These are phyloP conservation scores for Neosilurus mollespiculum DNA, from an alignment of 2,797 vertebrate genomes.

Conservation along the genomic window DNA sequence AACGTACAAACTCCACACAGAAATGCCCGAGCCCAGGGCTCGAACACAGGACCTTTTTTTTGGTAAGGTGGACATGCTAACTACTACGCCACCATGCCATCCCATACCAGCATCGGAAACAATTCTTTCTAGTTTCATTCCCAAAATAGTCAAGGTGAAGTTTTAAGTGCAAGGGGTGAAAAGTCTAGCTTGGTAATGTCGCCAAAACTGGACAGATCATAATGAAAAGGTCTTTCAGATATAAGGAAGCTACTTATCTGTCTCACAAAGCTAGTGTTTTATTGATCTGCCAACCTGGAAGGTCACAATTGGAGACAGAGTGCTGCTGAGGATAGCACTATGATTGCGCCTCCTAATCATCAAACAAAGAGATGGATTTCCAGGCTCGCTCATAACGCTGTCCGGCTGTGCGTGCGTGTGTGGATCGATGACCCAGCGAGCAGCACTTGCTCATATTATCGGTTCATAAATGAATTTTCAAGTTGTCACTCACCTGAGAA, in stretches of 20 bases:
- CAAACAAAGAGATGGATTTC: conserved; percentile 70
- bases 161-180: conserved; percentile 28
- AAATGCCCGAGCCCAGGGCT: too few species aligned
- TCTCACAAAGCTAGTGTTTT: conserved; percentile 52
- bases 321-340: conserved; percentile 68
- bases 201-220: conserved; percentile 52
- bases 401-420: conserved; percentile 48
- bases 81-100: too few species aligned
- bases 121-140: background rate
- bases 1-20: too few species aligned
- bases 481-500: conserved; percentile 61
- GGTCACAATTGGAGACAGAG: conserved; percentile 60
- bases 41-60: too few species aligned
- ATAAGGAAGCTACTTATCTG: conserved; percentile 48
- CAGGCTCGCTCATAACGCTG: conserved; percentile 54
- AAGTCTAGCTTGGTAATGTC: background rate
- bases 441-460: conserved; percentile 54
- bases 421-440: conserved; percentile 63
- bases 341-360: conserved; percentile 66
- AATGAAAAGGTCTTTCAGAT: conserved; percentile 49
- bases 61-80: too few species aligned
- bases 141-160: conserved; percentile 16
- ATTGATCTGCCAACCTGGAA: conserved; percentile 67
- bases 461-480: conserved; percentile 62
- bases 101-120: background rate